Conservation (phyloP, 2,113 vertebrate genomes). For the Stigmatopora argus region DNA sequence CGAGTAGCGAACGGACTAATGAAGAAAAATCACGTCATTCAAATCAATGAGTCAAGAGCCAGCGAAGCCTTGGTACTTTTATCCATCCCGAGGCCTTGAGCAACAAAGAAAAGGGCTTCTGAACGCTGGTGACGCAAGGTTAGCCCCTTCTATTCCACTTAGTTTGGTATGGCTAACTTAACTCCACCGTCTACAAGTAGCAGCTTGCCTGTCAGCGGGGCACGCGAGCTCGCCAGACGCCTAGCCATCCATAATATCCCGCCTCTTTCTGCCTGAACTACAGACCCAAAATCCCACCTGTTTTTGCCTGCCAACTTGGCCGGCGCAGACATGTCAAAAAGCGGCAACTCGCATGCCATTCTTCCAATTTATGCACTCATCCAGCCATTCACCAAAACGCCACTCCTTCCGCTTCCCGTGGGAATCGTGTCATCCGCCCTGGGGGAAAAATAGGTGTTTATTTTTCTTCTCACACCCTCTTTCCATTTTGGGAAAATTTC, state of each 20-base stretch:
- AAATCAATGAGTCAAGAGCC: slow-evolving; percentile 14
- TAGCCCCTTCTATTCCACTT: slow-evolving; percentile 26
- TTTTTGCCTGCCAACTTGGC: slow-evolving; percentile 43
- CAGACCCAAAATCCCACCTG: slow-evolving; percentile 50
- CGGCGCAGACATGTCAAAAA: slow-evolving; percentile 44
- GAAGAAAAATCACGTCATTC: not conserved
- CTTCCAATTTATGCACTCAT: slow-evolving; percentile 31
- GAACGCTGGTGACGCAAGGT: slow-evolving; percentile 15
- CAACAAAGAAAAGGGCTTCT: slow-evolving; percentile 12
- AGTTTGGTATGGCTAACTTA: slow-evolving; percentile 36
- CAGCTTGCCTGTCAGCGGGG: slow-evolving; percentile 55
- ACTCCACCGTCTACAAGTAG: slow-evolving; percentile 26
- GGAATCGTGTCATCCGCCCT: slow-evolving; percentile 21
- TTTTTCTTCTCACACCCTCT: not conserved
- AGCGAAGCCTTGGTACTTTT: slow-evolving; percentile 23
- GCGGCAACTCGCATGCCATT: slow-evolving; percentile 44
- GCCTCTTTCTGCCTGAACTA: slow-evolving; percentile 16
- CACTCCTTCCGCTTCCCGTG: slow-evolving; percentile 6
- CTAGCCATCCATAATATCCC: slow-evolving; percentile 43
- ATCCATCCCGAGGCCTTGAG: slow-evolving; percentile 40
- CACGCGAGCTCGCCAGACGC: slow-evolving; percentile 18
- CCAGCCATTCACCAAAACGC: slow-evolving; percentile 5
- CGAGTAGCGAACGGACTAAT: slow-evolving; percentile 74
- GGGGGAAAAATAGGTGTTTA: not conserved
- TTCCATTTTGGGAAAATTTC: slow-evolving; percentile 24